Percentiles rank a stretch among this genome's conserved stretches.
Evolutionary conservation across 2,113 vertebrate genomes (phyloP).

Genomic region (Corythoichthys intestinalis): DNA sequence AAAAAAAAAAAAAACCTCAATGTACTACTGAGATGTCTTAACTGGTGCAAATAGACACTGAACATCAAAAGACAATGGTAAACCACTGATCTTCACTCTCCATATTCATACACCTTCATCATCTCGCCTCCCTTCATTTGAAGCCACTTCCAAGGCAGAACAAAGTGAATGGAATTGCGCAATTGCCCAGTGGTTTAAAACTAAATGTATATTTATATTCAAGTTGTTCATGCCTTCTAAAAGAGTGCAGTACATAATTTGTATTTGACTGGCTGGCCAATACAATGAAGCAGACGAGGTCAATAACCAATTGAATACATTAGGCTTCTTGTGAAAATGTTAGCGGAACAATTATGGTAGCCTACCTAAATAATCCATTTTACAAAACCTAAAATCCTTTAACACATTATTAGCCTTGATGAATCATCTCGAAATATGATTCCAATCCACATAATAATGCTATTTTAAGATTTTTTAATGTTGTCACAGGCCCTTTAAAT

Average conservation of each 20-base stretch:
- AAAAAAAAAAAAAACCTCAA: conserved; percentile 2
- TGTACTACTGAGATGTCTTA: conserved; percentile 13
- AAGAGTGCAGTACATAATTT: too few species aligned
- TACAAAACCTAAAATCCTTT: neutral
- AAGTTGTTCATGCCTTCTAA: too few species aligned
- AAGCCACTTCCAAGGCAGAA: neutral
- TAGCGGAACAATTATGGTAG: conserved; percentile 7
- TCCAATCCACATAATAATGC: too few species aligned
- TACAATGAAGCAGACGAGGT: conserved; percentile 29
- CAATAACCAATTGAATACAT: conserved; percentile 15
- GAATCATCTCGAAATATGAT: too few species aligned
- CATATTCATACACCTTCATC: neutral
- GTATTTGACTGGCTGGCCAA: conserved; percentile 15
- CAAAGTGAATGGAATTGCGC: neutral
- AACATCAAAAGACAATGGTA: conserved; percentile 17
- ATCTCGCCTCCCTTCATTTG: neutral
- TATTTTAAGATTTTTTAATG: too few species aligned
- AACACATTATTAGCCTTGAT: too few species aligned
- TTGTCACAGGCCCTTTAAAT: too few species aligned
- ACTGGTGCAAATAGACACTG: conserved; percentile 14
- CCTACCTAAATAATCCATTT: neutral
- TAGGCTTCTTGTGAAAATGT: neutral
- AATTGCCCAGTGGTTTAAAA: neutral
- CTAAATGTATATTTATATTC: neutral
- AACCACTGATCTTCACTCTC: neutral